phyloP scores from a whole-genome alignment of 2,797 vertebrate genomes.

The Yasuhikotakia modesta region DNA sequence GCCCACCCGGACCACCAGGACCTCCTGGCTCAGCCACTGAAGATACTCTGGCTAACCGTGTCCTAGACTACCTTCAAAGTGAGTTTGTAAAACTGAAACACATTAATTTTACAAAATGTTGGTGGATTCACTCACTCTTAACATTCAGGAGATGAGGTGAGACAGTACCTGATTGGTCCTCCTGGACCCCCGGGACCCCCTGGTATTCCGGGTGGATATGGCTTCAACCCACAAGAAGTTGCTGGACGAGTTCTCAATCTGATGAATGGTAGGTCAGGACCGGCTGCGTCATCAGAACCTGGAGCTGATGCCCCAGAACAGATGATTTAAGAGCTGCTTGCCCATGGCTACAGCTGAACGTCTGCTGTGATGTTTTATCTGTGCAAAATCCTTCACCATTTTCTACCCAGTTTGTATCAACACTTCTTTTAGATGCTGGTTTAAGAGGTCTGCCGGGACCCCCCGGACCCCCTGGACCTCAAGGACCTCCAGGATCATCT shows the following conservation, averaged over 20 bases:
- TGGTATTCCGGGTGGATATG: constrained; percentile 64
- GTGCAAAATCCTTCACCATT: background rate
- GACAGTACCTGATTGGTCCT: constrained; percentile 77
- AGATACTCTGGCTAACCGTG: constrained; percentile 78
- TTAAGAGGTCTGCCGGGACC: constrained; percentile 79
- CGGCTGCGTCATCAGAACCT: constrained; percentile 65
- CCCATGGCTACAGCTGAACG: constrained; percentile 66
- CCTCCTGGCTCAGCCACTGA: constrained; percentile 76
- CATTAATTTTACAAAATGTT: constrained; percentile 10
- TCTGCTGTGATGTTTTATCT: background rate
- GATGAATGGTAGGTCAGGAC: constrained; percentile 78
- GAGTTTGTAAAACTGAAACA: constrained; percentile 56
- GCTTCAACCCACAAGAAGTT: constrained; percentile 80
- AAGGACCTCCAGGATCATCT: constrained; percentile 77
- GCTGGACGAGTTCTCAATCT: constrained; percentile 81
- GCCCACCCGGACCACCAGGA: constrained; percentile 86
- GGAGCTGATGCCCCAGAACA: background rate
- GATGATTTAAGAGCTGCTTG: too few species aligned
- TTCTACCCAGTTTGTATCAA: background rate
- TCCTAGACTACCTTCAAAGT: constrained; percentile 86
- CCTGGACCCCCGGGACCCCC: constrained; percentile 74
- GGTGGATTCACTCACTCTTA: background rate
- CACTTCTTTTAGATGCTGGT: constrained; percentile 68
- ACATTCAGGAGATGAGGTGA: constrained; percentile 84
- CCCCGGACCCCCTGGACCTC: constrained; percentile 84